A percentile compares a stretch with the other conserved stretches of the same genome.
Conservation (phyloP, 1,140 invertebrate species). For the Bombus terrestris region DNA sequence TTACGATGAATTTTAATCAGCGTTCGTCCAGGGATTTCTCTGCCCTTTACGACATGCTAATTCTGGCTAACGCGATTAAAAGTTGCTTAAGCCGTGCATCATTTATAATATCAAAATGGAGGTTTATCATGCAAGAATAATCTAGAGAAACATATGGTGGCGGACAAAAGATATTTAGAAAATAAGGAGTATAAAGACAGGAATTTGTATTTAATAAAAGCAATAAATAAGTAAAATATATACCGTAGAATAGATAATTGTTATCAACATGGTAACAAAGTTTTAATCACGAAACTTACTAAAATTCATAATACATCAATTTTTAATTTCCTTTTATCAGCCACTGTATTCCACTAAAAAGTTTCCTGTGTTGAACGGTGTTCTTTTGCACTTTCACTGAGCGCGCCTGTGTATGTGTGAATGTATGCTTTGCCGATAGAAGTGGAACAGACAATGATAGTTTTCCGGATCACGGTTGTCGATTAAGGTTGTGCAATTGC, state of each 20-base stretch:
- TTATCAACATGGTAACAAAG: too few species aligned
- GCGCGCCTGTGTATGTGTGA: too few species aligned
- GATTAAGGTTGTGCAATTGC: conserved; percentile 39
- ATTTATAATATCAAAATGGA: background rate
- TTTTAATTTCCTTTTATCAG: too few species aligned
- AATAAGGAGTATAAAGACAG: too few species aligned
- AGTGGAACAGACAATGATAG: conserved; percentile 30
- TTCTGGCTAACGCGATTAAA: background rate
- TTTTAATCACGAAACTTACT: too few species aligned
- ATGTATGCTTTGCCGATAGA: background rate
- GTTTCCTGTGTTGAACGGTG: background rate
- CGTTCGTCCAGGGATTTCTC: background rate
- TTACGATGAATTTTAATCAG: background rate
- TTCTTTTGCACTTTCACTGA: conserved; percentile 6
- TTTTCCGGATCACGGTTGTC: conserved; percentile 31
- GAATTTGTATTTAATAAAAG: too few species aligned
- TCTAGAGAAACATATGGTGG: background rate
- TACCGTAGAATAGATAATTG: too few species aligned
- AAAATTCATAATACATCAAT: too few species aligned
- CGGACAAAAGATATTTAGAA: too few species aligned
- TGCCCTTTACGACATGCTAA: too few species aligned
- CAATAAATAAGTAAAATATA: too few species aligned
- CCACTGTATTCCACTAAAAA: background rate
- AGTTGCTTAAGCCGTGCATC: background rate
- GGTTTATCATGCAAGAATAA: background rate